Conservation (phyloP, 2,888 invertebrate genomes). For the Sphaerophoria rueppellii region DNA sequence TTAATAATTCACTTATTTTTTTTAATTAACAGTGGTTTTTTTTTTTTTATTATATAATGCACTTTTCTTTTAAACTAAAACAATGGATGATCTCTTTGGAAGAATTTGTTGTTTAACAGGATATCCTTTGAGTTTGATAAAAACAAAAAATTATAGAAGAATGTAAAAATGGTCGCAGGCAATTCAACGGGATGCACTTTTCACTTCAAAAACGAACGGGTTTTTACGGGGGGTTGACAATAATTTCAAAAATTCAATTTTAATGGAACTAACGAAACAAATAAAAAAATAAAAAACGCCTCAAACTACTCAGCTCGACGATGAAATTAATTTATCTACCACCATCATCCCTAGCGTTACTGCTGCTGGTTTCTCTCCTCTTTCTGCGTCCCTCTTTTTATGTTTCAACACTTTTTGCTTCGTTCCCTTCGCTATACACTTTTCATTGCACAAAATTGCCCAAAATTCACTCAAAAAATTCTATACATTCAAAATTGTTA, state of each 20-base stretch:
- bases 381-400: constrained; percentile 48
- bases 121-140: neutral
- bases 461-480: constrained; percentile 68
- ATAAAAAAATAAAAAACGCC: constrained; percentile 44
- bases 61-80: neutral
- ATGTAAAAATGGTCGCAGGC: neutral
- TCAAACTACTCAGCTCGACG: constrained; percentile 65
- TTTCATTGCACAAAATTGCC: constrained; percentile 74
- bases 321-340: constrained; percentile 69
- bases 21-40: neutral
- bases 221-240: constrained; percentile 67
- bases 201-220: constrained; percentile 19
- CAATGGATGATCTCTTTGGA: neutral
- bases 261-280: constrained; percentile 38
- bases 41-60: constrained; percentile 75
- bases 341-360: constrained; percentile 57
- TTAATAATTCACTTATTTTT: constrained; percentile 48
- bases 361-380: constrained; percentile 53
- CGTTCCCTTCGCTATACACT: constrained; percentile 56
- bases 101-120: neutral
- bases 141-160: neutral
- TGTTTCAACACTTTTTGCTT: constrained; percentile 63
- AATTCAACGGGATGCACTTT: constrained; percentile 2
- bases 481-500: neutral
- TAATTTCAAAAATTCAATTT: constrained; percentile 26